These are phyloP conservation scores for Drosophila trapezifrons DNA, from an alignment of 1,140 invertebrate species.

Conservation along the genomic window DNA sequence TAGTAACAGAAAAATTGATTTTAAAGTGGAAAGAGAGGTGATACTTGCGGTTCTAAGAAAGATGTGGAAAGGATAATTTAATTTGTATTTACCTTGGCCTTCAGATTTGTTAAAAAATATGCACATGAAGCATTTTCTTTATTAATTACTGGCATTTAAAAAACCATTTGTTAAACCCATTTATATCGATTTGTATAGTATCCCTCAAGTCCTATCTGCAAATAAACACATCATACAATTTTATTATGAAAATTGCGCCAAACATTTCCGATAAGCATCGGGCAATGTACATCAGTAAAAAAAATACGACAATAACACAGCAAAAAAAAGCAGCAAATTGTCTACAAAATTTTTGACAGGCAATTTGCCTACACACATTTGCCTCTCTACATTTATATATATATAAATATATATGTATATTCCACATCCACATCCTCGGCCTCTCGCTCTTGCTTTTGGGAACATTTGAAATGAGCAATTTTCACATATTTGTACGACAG, in stretches of 20 bases:
- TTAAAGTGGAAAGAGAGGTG: background rate
- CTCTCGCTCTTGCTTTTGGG: constrained; percentile 26
- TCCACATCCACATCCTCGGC: background rate
- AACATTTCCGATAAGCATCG: constrained; percentile 68
- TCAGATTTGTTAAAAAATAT: background rate
- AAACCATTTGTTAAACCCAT: background rate
- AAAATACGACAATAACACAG: constrained; percentile 38
- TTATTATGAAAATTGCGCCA: constrained; percentile 62
- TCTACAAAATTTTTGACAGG: constrained; percentile 77
- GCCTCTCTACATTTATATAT: background rate
- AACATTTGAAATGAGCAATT: constrained; percentile 79
- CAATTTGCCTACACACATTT: constrained; percentile 72
- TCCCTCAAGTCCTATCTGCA: background rate
- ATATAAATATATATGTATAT: background rate
- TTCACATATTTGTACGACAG: constrained; percentile 80
- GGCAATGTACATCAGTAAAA: constrained; percentile 28
- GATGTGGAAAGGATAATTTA: background rate
- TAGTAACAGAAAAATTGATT: background rate
- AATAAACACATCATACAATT: constrained; percentile 47
- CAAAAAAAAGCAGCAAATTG: constrained; percentile 66
- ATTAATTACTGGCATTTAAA: background rate
- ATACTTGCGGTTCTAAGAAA: background rate
- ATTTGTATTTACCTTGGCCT: background rate
- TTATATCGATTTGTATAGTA: constrained; percentile 6
- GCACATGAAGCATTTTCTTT: no score